A percentile compares a stretch with the other conserved stretches of the same genome.
phyloP scores from a whole-genome alignment of 2,797 vertebrate species.

The Octomys mimax region DNA sequence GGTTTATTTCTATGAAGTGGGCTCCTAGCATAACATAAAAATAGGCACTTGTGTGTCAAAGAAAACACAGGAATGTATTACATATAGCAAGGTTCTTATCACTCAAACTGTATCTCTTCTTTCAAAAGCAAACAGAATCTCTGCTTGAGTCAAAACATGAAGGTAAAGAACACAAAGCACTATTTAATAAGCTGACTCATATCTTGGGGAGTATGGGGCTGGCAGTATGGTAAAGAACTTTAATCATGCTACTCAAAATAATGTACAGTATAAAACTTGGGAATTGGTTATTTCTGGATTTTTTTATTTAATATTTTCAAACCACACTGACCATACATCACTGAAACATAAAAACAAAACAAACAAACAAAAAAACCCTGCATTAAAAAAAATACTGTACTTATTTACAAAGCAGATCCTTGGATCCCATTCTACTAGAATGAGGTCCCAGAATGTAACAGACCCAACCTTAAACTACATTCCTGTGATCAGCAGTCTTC shows the following conservation, averaged over 20 bases:
- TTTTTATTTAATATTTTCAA: not conserved
- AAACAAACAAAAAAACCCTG: not conserved
- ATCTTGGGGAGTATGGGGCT: not conserved
- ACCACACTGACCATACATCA: not conserved
- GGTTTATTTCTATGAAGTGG: not conserved
- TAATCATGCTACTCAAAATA: not conserved
- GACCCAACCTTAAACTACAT: not conserved
- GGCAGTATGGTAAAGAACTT: not conserved
- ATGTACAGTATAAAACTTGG: not conserved
- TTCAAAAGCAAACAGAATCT: slow-evolving; percentile 44
- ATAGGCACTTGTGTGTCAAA: not conserved
- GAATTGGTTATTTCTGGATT: not conserved
- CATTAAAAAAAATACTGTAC: not conserved
- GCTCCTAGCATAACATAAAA: not conserved
- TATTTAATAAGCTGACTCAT: not conserved
- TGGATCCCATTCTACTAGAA: not conserved
- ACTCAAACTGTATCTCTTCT: not conserved
- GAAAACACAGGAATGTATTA: slow-evolving; percentile 18
- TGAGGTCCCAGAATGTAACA: not conserved
- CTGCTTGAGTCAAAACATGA: slow-evolving; percentile 43
- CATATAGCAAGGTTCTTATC: not conserved
- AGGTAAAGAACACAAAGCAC: not conserved
- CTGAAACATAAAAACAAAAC: not conserved
- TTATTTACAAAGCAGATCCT: not conserved
- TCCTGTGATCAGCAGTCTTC: not conserved